A percentile compares a stretch with the other conserved stretches of the same genome.
Conservation (phyloP, 2,888 invertebrate species). For the Carterocephalus palaemon region DNA sequence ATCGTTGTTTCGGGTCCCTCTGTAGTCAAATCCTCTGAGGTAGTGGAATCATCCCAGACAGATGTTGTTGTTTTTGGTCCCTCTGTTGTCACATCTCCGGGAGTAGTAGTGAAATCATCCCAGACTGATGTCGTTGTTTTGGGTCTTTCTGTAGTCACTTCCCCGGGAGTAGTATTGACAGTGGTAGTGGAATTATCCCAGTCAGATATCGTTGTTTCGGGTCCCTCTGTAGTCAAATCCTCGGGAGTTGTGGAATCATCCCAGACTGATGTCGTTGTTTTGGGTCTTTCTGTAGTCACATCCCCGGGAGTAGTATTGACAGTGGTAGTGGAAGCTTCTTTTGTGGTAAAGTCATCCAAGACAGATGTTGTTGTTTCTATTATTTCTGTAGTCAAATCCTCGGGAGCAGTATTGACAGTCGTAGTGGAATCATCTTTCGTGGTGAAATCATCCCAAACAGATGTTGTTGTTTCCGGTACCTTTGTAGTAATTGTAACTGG, state of each 20-base stretch:
- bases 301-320: neutral
- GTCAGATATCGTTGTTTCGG: slow-evolving; percentile 10
- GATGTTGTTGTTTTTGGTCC: no score
- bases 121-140: no score
- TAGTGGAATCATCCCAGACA: neutral
- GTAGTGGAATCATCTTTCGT: neutral
- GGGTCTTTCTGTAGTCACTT: no score
- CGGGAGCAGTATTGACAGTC: no score
- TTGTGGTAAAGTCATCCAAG: slow-evolving; percentile 1
- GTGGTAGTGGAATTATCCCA: no score
- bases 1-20: slow-evolving; percentile 10
- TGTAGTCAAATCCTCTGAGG: slow-evolving; percentile 9
- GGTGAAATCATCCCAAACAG: neutral
- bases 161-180: no score
- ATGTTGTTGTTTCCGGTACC: neutral
- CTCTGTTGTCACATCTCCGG: no score
- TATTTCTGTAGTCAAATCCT: neutral
- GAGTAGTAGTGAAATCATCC: no score
- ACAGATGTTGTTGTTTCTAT: neutral
- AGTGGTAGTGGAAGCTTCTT: neutral
- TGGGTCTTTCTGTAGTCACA: no score
- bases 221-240: slow-evolving; percentile 11
- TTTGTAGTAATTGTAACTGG: neutral
- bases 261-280: no score
- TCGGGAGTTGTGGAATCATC: neutral